Percentiles rank a stretch among this genome's conserved stretches.
phyloP scores from a whole-genome alignment of 2,888 invertebrate genomes.

The Apodemia duryi region DNA sequence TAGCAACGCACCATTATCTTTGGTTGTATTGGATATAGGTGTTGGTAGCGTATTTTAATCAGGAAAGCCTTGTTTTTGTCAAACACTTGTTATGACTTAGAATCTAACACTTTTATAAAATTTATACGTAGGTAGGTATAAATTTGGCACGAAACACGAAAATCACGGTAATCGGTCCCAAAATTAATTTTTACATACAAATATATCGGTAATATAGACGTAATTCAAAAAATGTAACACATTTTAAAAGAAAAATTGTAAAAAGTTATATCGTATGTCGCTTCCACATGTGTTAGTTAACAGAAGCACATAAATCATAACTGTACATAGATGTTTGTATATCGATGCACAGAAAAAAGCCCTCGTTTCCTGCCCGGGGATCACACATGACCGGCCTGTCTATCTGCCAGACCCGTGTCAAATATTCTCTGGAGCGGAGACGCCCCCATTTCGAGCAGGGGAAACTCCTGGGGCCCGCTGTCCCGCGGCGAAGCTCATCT shows the following conservation, averaged over 20 bases:
- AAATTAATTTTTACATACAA: too few species aligned
- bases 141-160: too few species aligned
- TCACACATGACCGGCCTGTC: constrained; percentile 80
- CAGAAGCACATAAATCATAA: constrained; percentile 70
- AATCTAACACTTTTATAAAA: too few species aligned
- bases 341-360: constrained; percentile 73
- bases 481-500: constrained; percentile 79
- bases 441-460: constrained; percentile 58
- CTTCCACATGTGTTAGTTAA: constrained; percentile 67
- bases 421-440: constrained; percentile 79
- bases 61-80: too few species aligned
- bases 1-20: too few species aligned
- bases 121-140: too few species aligned
- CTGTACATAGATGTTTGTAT: constrained; percentile 59
- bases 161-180: too few species aligned
- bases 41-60: too few species aligned
- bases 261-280: constrained; percentile 57
- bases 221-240: background rate
- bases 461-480: constrained; percentile 72
- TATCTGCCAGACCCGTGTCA: constrained; percentile 80
- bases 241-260: background rate
- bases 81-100: too few species aligned
- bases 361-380: constrained; percentile 74
- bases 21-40: too few species aligned
- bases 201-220: too few species aligned